A percentile compares a stretch with the other conserved stretches of the same genome.
Evolutionary conservation across 2,888 invertebrate species (phyloP).

Genomic region (Digitonthophagus gazella): DNA sequence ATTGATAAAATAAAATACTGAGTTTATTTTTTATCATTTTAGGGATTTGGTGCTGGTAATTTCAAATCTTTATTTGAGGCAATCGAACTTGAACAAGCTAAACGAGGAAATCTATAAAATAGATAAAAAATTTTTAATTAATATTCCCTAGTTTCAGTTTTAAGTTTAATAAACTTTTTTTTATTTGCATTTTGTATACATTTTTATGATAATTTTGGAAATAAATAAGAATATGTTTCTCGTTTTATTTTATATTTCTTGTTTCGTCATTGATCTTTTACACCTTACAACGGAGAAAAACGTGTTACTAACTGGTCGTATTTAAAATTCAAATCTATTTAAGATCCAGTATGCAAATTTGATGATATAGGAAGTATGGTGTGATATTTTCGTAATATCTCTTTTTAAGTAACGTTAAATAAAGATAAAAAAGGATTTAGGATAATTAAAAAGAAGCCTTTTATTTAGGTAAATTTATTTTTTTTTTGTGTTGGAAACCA

Average conservation of each 20-base stretch:
- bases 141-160: too few relatives aligned
- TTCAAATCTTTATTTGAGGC: slow-evolving; percentile 98
- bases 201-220: background rate
- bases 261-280: background rate
- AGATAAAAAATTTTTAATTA: slow-evolving; percentile 68
- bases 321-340: background rate
- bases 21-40: slow-evolving; percentile 50
- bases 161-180: too few relatives aligned
- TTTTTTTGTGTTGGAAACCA: too few relatives aligned
- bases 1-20: background rate
- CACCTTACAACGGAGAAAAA: background rate
- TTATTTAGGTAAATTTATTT: too few relatives aligned
- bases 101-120: slow-evolving; percentile 92
- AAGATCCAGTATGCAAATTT: background rate
- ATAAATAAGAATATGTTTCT: background rate
- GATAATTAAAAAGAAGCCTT: too few relatives aligned
- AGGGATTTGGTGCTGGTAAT: slow-evolving; percentile 99
- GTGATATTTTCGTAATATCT: background rate
- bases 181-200: too few relatives aligned
- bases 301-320: background rate
- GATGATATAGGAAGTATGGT: background rate
- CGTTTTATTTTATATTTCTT: too few relatives aligned
- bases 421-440: background rate
- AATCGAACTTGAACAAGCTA: slow-evolving; percentile 91
- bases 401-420: too few relatives aligned